These are phyloP conservation scores for Cinclus cinclus DNA, from an alignment of 2,113 vertebrate genomes.

Conservation along the genomic window DNA sequence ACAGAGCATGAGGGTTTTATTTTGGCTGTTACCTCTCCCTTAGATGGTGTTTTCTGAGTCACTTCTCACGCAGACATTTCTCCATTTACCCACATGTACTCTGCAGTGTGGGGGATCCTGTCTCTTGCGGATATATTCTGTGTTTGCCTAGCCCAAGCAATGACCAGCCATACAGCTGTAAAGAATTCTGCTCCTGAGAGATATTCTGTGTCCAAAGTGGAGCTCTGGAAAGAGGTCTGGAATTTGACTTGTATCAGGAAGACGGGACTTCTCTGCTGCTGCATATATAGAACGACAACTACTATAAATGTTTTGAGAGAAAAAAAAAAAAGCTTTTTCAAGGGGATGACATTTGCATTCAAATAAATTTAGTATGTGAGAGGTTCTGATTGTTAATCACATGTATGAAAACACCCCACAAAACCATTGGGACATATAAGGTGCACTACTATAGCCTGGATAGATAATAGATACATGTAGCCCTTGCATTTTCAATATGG, in stretches of 20 bases:
- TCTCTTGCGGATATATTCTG: background rate
- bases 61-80: slow-evolving; percentile 32
- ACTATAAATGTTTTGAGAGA: background rate
- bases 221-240: background rate
- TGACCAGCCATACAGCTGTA: background rate
- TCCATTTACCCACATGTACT: background rate
- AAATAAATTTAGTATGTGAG: background rate
- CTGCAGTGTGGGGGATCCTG: background rate
- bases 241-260: background rate
- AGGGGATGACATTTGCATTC: background rate
- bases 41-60: slow-evolving; percentile 45
- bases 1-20: background rate
- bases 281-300: background rate
- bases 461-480: background rate
- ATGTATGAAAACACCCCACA: background rate
- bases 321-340: background rate
- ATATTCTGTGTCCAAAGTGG: background rate
- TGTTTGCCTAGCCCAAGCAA: background rate
- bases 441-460: background rate
- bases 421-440: background rate
- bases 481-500: background rate
- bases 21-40: slow-evolving; percentile 53
- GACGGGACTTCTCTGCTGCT: background rate
- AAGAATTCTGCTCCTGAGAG: background rate
- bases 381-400: background rate